Conservation (phyloP, 2,113 vertebrate genomes). For the Rhabdornis inornatus region DNA sequence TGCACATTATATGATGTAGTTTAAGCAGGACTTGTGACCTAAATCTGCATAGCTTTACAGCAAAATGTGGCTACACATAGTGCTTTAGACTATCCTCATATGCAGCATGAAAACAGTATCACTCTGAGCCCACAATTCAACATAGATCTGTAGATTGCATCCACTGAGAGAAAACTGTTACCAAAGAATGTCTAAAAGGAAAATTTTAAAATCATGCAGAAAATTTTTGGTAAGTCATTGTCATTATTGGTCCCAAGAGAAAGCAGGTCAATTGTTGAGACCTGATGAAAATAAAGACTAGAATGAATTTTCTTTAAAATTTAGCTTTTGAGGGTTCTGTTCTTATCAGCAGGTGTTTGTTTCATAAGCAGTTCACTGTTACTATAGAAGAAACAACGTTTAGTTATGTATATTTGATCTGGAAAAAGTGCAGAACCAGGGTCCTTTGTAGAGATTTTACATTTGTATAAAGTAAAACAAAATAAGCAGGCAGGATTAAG, state of each 20-base stretch:
- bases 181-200: background rate
- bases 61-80: background rate
- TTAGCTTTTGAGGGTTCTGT: background rate
- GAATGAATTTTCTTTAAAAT: background rate
- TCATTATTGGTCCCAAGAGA: background rate
- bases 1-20: slow-evolving; percentile 5
- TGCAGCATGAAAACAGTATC: background rate
- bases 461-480: slow-evolving; percentile 49
- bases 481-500: slow-evolving; percentile 53
- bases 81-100: background rate
- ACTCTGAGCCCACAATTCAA: background rate
- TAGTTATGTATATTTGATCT: slow-evolving; percentile 14
- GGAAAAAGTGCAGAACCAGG: background rate
- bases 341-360: background rate
- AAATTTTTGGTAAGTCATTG: background rate
- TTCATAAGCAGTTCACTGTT: background rate
- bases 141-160: background rate
- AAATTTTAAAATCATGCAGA: background rate
- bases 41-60: background rate
- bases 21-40: background rate
- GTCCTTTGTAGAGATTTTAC: background rate
- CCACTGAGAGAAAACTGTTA: background rate
- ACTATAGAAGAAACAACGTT: background rate
- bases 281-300: background rate
- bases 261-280: background rate